phyloP scores from a whole-genome alignment of 2,113 vertebrate genomes.

The Micronycteris hirsuta region DNA sequence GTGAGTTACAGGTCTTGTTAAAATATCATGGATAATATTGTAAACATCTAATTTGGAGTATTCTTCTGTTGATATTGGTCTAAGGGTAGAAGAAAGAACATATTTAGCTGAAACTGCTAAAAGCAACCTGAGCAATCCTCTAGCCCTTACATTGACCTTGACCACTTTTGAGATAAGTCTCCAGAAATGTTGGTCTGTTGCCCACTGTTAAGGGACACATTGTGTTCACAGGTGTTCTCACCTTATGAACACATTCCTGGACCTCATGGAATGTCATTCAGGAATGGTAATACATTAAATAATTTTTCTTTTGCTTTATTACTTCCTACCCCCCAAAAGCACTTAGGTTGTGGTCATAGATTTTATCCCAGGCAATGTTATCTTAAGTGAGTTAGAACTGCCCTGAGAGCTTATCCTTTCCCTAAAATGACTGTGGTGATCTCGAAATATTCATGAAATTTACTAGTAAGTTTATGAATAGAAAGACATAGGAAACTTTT shows the following conservation, averaged over 20 bases:
- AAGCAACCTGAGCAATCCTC: not conserved
- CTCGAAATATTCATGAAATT: not conserved
- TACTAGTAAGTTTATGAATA: not conserved
- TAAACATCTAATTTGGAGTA: not conserved
- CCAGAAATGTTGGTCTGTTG: not conserved
- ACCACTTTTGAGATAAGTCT: not conserved
- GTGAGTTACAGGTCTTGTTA: not conserved
- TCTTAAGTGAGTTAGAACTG: not conserved
- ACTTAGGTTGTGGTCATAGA: not conserved
- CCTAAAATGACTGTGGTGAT: not conserved
- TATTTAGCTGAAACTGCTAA: not conserved
- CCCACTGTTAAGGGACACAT: not conserved
- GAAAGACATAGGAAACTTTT: not conserved
- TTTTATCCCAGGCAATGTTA: not conserved
- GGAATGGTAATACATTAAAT: not conserved
- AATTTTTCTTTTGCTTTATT: not conserved
- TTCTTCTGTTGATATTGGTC: not conserved
- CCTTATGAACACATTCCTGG: not conserved
- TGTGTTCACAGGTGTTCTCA: not conserved
- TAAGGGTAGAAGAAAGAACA: not conserved
- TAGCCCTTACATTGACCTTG: not conserved
- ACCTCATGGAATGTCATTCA: not conserved
- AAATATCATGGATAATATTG: not conserved
- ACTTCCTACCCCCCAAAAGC: accelerated
- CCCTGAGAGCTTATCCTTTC: not conserved